These are phyloP conservation scores for Drosophila differens DNA, from an alignment of 2,888 invertebrate genomes.

Conservation along the genomic window DNA sequence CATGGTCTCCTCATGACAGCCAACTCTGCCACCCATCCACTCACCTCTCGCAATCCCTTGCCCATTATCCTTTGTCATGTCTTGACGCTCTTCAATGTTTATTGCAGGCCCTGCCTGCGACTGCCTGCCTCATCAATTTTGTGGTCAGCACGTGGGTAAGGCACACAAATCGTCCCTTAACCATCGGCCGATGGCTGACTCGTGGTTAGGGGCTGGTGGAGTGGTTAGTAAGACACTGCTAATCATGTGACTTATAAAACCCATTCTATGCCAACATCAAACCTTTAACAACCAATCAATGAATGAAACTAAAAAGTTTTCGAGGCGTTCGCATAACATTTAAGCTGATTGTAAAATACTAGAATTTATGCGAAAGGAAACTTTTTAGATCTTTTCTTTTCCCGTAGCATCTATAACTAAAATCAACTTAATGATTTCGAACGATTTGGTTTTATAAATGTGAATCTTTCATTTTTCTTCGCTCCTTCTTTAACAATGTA, in stretches of 20 bases:
- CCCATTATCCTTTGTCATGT: slow-evolving; percentile 65
- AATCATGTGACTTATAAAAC: slow-evolving; percentile 23
- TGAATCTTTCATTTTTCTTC: background rate
- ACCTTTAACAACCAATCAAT: background rate
- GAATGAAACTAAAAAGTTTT: background rate
- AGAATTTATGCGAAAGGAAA: background rate
- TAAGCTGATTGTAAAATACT: background rate
- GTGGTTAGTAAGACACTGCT: slow-evolving; percentile 10
- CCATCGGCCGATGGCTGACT: background rate
- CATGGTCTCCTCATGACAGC: background rate
- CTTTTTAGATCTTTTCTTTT: background rate
- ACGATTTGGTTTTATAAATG: background rate
- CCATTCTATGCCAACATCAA: background rate
- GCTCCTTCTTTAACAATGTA: too few relatives aligned
- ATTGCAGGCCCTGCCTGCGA: slow-evolving; percentile 41
- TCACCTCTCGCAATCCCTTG: background rate
- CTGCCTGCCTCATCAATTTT: slow-evolving; percentile 69
- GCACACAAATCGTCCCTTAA: slow-evolving; percentile 8
- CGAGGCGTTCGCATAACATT: background rate
- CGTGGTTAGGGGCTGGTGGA: background rate
- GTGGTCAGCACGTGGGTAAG: slow-evolving; percentile 57
- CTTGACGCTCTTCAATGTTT: slow-evolving; percentile 68
- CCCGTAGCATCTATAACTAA: background rate
- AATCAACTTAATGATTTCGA: background rate
- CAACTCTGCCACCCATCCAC: background rate